A percentile compares a stretch with the other conserved stretches of the same genome.
Conservation (phyloP, 2,113 vertebrate genomes). For the Gyps fulvus region DNA sequence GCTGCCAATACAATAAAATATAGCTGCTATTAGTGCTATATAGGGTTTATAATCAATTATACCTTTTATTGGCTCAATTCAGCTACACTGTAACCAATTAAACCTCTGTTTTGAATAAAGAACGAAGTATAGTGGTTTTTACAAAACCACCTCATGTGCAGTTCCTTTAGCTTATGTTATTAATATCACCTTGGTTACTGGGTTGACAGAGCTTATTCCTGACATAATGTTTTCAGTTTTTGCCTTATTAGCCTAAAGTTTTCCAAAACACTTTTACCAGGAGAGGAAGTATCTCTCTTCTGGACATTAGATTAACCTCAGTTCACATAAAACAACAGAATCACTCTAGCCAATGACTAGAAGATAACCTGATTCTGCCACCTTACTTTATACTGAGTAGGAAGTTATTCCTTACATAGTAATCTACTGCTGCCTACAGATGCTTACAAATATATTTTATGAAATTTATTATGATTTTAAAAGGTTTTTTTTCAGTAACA, state of each 20-base stretch:
- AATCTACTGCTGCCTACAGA: background rate
- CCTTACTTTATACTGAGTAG: background rate
- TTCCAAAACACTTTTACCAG: background rate
- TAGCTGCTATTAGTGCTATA: slow-evolving; percentile 50
- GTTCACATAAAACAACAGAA: background rate
- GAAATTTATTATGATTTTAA: background rate
- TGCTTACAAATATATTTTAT: background rate
- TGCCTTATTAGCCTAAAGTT: slow-evolving; percentile 6
- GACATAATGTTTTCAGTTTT: slow-evolving; percentile 4
- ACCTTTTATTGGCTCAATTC: slow-evolving; percentile 71
- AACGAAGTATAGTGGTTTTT: slow-evolving; percentile 13
- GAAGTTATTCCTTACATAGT: background rate
- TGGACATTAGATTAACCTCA: background rate
- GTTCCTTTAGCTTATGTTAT: background rate
- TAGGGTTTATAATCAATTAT: slow-evolving; percentile 68
- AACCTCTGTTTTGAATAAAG: slow-evolving; percentile 60
- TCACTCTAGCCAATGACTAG: background rate
- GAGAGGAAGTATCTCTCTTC: background rate
- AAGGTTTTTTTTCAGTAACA: background rate
- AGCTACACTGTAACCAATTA: slow-evolving; percentile 56
- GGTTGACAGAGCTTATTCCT: background rate
- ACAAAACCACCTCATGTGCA: slow-evolving; percentile 26
- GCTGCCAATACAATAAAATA: slow-evolving; percentile 72
- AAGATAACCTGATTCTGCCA: slow-evolving; percentile 13
- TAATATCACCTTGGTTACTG: slow-evolving; percentile 41